These are phyloP conservation scores for Halocaridina rubra DNA, from an alignment of 2,888 invertebrate species.

Conservation along the genomic window DNA sequence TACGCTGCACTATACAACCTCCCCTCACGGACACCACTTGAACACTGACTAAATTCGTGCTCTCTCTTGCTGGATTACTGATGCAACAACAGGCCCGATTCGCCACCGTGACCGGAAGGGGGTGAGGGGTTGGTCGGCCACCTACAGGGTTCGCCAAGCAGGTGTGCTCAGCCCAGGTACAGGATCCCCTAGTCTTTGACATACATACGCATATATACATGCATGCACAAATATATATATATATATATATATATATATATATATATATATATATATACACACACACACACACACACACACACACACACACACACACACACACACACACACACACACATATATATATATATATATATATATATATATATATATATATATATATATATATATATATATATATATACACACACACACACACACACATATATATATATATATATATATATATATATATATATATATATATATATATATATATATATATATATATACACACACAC, in stretches of 20 bases:
- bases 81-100: no score
- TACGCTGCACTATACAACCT: no score
- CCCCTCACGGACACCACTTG: no score
- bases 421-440: slow-evolving; percentile 2
- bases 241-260: not conserved
- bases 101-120: no score
- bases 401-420: not conserved
- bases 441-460: not conserved
- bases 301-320: not conserved
- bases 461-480: not conserved
- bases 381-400: not conserved
- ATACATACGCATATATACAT: not conserved
- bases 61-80: no score
- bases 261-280: not conserved
- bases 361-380: slow-evolving; percentile 6
- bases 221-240: not conserved
- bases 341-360: not conserved
- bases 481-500: not conserved
- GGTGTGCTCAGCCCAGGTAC: no score
- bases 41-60: no score
- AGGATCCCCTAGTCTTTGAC: no score
- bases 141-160: no score
- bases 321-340: not conserved
- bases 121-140: no score
- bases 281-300: not conserved